Evolutionary conservation across 2,888 invertebrate species (phyloP).

Genomic region (Drosophila putrida): DNA sequence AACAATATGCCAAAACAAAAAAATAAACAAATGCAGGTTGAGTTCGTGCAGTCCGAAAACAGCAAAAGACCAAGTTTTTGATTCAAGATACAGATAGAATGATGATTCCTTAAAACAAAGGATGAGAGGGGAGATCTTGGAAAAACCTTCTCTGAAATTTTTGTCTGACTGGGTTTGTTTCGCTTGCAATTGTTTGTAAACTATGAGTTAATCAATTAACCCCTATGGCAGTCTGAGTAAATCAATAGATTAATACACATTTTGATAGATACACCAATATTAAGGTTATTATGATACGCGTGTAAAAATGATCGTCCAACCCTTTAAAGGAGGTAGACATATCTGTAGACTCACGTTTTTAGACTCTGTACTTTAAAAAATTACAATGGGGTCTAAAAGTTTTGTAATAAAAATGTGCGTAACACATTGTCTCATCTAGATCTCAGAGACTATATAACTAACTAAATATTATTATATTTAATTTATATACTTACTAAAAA

Average conservation of each 20-base stretch:
- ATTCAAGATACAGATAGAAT: conserved; percentile 17
- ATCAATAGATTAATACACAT: not conserved
- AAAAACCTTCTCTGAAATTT: conserved; percentile 27
- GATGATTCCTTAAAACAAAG: conserved; percentile 1
- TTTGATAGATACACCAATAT: too few relatives aligned
- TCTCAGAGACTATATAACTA: too few relatives aligned
- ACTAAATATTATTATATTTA: too few relatives aligned
- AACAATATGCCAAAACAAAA: conserved; percentile 55
- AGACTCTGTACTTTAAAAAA: too few relatives aligned
- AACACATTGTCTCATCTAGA: too few relatives aligned
- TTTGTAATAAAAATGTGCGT: too few relatives aligned
- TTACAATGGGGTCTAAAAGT: too few relatives aligned
- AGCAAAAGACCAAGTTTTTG: conserved; percentile 15
- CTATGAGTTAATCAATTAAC: conserved; percentile 54
- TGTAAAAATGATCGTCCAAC: too few relatives aligned
- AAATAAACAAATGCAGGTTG: conserved; percentile 73
- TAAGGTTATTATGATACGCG: too few relatives aligned
- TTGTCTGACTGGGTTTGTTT: conserved; percentile 33
- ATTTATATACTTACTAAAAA: too few relatives aligned
- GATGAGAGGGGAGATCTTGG: not conserved
- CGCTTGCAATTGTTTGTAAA: conserved; percentile 21
- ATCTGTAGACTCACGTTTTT: too few relatives aligned
- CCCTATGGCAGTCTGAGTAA: conserved; percentile 35
- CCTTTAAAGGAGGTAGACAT: too few relatives aligned
- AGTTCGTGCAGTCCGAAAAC: conserved; percentile 27